Base-by-base conservation (phyloP, 1,140 invertebrate species). In the Paraescarpia echinospica region DNA sequence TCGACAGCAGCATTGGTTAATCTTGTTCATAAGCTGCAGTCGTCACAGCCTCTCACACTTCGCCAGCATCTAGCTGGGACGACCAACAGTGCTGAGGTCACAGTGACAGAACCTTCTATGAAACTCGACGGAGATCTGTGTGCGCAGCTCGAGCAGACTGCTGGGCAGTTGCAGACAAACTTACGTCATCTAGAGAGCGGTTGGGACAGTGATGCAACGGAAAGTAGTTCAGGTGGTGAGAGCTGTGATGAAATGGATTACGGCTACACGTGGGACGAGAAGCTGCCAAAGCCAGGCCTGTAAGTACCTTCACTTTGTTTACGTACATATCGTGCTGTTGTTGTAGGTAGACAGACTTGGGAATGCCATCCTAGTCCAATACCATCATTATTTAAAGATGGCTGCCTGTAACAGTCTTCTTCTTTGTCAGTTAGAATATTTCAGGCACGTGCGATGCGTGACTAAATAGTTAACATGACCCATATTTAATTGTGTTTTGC, bases 171-270 rank as follows among this genome's bases (percentile, higher is more conserved):
- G 89, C 96, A 97, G 18, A 97, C 97, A 0, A 97, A 98, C 95
- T 95, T 98, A 92, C 96, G 97, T 41, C 96, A 98, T 92, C 96
- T 98, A 90, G 97, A 98, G 94, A 96, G 96, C 91, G 97, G 97
- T 94, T 96, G 98, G 90, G 98, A 99, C 96, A 98, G 98, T 33
- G 98, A 99, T 96, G 98, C 98, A 31, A 99, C 98, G 31, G 98
- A 97, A 33, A 98, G 98, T 92, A 99, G 98, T 95, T 99, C 98
- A 59, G 98, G 98, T 89, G 98, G 98, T 48, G 98, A 99, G 95
- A 99, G 98, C 94, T 98, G 98, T 96, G 98, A 99, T 96, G 98
- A 99, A 96, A 97, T 97, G 96, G 97, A 98, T 90, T 93, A 91
- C 48, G 94, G 93, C 34, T 94, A 92, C 89, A 93, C 92, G 18